Percentiles rank a stretch among this genome's conserved stretches.
Evolutionary conservation across 2,113 vertebrate species (phyloP).

Genomic region (Spea bombifrons): DNA sequence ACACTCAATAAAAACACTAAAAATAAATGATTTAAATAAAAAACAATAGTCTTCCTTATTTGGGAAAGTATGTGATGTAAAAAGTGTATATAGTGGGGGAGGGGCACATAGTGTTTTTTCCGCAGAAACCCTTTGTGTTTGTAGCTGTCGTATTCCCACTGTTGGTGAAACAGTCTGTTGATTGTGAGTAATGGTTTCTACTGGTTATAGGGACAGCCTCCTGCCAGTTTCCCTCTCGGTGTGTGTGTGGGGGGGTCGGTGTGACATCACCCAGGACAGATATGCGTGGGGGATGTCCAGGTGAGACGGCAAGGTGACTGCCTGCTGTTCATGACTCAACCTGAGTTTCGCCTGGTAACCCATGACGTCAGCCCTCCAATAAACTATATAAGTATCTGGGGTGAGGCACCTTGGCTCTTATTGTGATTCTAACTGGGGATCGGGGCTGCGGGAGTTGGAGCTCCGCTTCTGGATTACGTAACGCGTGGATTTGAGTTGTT

Average conservation of each 20-base stretch:
- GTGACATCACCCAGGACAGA: conserved; percentile 3
- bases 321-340: conserved; percentile 30
- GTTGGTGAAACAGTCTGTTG: not conserved
- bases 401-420: not conserved
- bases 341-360: conserved; percentile 36
- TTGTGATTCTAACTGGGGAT: not conserved
- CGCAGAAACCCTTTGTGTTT: too few relatives aligned
- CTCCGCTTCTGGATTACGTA: not conserved
- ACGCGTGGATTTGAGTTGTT: not conserved
- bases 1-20: too few relatives aligned
- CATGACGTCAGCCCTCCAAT: conserved; percentile 10
- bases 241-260: conserved; percentile 8
- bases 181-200: conserved; percentile 37
- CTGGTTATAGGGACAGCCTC: not conserved
- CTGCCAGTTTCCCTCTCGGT: conserved; percentile 29
- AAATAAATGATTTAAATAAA: too few relatives aligned
- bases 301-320: conserved; percentile 2
- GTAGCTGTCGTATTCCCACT: not conserved
- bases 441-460: not conserved
- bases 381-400: not conserved
- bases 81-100: too few relatives aligned
- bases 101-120: too few relatives aligned
- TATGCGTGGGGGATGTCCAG: conserved; percentile 1
- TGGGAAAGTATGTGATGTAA: too few relatives aligned
- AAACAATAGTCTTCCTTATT: too few relatives aligned